These are phyloP conservation scores for human DNA, from an alignment of 2,113 vertebrate species.

Conservation along the genomic window GRCh38 chr2:152407001-152407500, in stretches of 20 bases:
- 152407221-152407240: not conserved
- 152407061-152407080: not conserved
- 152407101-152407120: not conserved
- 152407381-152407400: not conserved
- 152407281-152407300: not conserved
- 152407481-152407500: not conserved
- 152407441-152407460: not conserved
- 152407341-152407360: not conserved
- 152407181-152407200: not conserved
- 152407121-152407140: not conserved
- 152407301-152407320: not conserved
- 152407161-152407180: not conserved
- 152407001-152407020: not conserved
- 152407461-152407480: not conserved
- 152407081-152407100: not conserved
- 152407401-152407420: not conserved
- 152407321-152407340: not conserved
- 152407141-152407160: conserved; percentile 6
- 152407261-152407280: not conserved
- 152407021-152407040: not conserved
- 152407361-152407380: not conserved
- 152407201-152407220: not conserved
- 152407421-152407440: not conserved
- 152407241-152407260: not conserved
- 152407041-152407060: not conserved